Evolutionary conservation across 2,797 vertebrate genomes (phyloP).

Genomic region (Garrulus glandarius): DNA sequence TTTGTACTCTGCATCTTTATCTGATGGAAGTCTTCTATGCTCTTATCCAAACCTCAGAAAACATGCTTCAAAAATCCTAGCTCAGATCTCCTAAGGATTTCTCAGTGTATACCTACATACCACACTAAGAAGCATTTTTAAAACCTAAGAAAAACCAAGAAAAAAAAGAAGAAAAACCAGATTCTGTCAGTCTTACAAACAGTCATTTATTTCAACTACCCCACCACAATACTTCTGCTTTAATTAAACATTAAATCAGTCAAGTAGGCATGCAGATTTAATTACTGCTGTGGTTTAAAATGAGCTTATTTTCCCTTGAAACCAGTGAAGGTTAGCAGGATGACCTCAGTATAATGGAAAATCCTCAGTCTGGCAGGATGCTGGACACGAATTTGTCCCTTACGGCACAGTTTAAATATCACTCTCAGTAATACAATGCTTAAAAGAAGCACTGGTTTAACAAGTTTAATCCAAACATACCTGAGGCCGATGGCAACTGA

Average conservation of each 20-base stretch:
- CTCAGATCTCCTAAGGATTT: not conserved
- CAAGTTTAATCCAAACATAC: not conserved
- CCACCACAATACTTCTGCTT: not conserved
- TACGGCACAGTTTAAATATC: not conserved
- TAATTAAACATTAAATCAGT: conserved; percentile 40
- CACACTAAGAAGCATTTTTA: not conserved
- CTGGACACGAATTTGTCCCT: not conserved
- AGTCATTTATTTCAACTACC: not conserved
- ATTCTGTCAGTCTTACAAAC: not conserved
- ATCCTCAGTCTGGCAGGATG: not conserved
- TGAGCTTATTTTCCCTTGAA: conserved; percentile 37
- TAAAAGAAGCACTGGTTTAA: not conserved
- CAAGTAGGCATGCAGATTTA: conserved; percentile 31
- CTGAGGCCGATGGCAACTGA: not conserved
- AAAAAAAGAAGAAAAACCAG: not conserved
- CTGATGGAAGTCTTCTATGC: not conserved
- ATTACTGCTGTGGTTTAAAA: conserved; percentile 4
- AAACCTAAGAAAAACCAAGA: not conserved
- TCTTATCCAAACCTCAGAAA: not conserved
- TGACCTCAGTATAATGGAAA: conserved; percentile 17
- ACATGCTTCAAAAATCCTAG: not conserved
- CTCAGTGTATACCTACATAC: not conserved
- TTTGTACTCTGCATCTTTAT: not conserved
- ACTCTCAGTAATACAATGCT: not conserved
- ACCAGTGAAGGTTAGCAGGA: conserved; percentile 16